These are phyloP conservation scores for Pseudopipra pipra DNA, from an alignment of 2,113 vertebrate species.

Conservation along the genomic window DNA sequence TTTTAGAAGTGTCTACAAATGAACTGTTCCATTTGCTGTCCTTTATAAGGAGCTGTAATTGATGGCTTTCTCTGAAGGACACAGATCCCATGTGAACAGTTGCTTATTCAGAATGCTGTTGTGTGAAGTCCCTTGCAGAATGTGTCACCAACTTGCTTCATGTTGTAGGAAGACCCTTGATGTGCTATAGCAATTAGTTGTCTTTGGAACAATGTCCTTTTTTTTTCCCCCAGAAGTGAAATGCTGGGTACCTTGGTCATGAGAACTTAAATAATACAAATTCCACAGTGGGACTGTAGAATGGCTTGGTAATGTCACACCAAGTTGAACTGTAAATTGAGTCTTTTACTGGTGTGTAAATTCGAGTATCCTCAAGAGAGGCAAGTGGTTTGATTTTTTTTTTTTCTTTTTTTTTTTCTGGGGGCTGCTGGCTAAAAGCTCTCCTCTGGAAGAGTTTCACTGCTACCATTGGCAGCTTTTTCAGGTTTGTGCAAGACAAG, in stretches of 20 bases:
- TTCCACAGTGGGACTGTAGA: background rate
- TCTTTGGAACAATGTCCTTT: background rate
- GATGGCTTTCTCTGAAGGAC: background rate
- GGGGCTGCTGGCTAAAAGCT: background rate
- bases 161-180: background rate
- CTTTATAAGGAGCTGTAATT: background rate
- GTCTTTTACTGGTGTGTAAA: background rate
- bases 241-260: background rate
- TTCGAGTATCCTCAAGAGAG: background rate
- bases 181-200: background rate
- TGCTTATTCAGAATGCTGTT: background rate
- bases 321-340: background rate
- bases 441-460: background rate
- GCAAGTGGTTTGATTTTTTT: background rate
- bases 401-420: background rate
- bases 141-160: background rate
- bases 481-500: background rate
- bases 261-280: background rate
- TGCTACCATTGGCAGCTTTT: background rate
- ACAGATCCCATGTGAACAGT: background rate
- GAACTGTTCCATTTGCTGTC: background rate
- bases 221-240: background rate
- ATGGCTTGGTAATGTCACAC: background rate
- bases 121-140: background rate
- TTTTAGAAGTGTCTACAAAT: background rate